A percentile compares a stretch with the other conserved stretches of the same genome.
phyloP scores from a whole-genome alignment of 2,797 vertebrate species.

The Ficedula albicollis region DNA sequence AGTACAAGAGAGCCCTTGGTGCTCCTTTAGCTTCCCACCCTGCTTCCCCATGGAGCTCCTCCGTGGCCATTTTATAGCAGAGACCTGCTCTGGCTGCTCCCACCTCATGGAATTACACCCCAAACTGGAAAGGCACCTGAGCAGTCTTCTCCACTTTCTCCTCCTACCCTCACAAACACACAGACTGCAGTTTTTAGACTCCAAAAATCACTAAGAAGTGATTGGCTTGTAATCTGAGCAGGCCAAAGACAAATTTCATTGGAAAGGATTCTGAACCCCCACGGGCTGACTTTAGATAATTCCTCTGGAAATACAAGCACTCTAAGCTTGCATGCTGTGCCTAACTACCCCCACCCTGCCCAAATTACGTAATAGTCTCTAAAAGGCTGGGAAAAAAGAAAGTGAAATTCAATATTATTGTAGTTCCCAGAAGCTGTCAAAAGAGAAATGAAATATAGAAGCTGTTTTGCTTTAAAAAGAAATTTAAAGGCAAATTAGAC shows the following conservation, averaged over 20 bases:
- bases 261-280: background rate
- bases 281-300: background rate
- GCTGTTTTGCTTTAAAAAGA: background rate
- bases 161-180: background rate
- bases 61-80: rapidly evolving
- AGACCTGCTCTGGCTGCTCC: background rate
- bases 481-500: background rate
- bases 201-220: background rate
- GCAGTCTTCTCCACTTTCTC: background rate
- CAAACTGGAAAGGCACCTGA: background rate
- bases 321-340: background rate
- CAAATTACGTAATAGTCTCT: background rate
- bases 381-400: conserved; percentile 9
- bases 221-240: background rate
- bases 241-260: background rate
- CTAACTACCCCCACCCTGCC: background rate
- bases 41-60: background rate
- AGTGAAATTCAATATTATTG: conserved; percentile 38
- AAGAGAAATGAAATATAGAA: background rate
- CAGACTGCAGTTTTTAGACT: background rate
- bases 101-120: background rate
- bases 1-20: background rate
- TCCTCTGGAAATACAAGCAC: conserved; percentile 1
- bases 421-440: conserved; percentile 16
- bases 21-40: background rate